Evolutionary conservation across 2,888 invertebrate species (phyloP).

Genomic region (Oasisia sp.): DNA sequence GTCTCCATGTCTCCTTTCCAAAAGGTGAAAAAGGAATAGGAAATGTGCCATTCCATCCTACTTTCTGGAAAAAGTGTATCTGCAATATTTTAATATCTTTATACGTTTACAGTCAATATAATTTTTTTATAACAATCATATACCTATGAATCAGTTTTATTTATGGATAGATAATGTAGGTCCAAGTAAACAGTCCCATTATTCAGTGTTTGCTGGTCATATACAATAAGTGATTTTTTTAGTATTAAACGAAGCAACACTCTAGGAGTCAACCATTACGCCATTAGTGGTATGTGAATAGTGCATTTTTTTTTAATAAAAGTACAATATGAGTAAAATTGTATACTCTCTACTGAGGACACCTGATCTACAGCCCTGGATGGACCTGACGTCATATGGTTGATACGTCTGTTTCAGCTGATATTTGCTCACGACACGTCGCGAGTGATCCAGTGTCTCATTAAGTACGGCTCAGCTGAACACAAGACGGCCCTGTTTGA

Average conservation of each 20-base stretch:
- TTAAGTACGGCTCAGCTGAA: constrained; percentile 76
- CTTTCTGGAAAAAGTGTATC: too few species aligned
- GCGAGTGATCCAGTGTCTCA: constrained; percentile 86
- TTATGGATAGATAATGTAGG: too few species aligned
- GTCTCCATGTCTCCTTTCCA: neutral
- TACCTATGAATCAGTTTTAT: neutral
- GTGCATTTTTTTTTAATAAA: neutral
- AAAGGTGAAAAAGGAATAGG: neutral
- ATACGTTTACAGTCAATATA: too few species aligned
- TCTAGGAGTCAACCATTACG: too few species aligned
- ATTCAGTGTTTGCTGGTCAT: too few species aligned
- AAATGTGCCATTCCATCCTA: too few species aligned
- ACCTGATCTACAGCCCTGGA: neutral
- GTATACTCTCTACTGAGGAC: neutral
- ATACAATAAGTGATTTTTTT: too few species aligned
- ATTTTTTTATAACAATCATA: too few species aligned
- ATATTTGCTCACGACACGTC: constrained; percentile 87
- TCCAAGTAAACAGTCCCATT: too few species aligned
- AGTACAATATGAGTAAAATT: too few species aligned
- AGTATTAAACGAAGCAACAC: too few species aligned
- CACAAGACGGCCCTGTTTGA: constrained; percentile 77
- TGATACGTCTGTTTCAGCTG: constrained; percentile 69
- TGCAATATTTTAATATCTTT: too few species aligned
- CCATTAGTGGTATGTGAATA: constrained; percentile 20
- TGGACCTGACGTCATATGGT: neutral